A percentile compares a stretch with the other conserved stretches of the same genome.
These are phyloP conservation scores for Cephus pulcher DNA, from an alignment of 2,888 invertebrate genomes.

Conservation along the genomic window DNA sequence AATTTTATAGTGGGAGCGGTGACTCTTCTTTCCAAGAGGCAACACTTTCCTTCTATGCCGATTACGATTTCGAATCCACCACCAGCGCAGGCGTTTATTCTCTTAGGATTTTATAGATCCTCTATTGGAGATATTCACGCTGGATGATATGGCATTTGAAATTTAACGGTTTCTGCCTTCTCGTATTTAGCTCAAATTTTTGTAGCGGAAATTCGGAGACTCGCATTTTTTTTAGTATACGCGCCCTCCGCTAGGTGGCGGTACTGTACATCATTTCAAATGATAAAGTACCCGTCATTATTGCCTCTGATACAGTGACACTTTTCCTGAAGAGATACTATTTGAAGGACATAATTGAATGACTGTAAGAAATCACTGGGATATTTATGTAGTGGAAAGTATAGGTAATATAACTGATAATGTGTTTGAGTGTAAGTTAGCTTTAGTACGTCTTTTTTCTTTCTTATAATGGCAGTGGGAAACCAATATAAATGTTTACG, in stretches of 20 bases:
- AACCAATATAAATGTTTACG: neutral
- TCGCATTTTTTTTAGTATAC: neutral
- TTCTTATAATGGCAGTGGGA: neutral
- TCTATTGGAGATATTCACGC: neutral
- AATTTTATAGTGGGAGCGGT: neutral
- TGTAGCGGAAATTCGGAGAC: neutral
- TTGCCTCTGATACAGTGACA: neutral
- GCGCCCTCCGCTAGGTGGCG: neutral
- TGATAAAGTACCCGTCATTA: neutral
- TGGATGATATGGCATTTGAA: neutral
- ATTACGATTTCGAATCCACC: conserved; percentile 19
- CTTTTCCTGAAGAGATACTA: neutral
- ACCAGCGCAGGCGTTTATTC: neutral
- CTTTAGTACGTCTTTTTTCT: neutral
- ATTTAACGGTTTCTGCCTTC: neutral
- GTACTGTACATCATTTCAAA: neutral
- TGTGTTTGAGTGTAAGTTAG: neutral
- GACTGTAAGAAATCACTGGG: neutral
- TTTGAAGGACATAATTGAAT: neutral
- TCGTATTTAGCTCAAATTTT: neutral
- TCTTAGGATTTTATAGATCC: neutral
- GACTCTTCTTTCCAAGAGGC: conserved; percentile 12
- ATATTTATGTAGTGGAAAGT: neutral
- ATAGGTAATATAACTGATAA: neutral
- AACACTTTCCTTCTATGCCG: conserved; percentile 33